A percentile compares a stretch with the other conserved stretches of the same genome.
These are phyloP conservation scores for Mirza zaza DNA, from an alignment of 2,113 vertebrate species.

Conservation along the genomic window DNA sequence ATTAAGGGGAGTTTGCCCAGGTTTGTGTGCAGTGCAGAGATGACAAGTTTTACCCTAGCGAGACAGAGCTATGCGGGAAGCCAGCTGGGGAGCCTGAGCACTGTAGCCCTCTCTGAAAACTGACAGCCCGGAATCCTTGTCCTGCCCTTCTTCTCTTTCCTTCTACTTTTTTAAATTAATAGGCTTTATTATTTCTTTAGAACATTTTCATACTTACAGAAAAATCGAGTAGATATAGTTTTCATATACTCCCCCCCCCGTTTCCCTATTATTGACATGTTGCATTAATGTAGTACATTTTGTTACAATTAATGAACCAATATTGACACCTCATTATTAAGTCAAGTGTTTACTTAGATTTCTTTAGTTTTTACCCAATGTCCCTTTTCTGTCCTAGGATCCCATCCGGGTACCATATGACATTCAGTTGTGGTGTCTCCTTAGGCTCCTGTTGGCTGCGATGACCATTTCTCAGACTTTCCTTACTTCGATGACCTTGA, in stretches of 20 bases:
- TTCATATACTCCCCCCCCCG: accelerated
- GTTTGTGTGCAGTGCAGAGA: background rate
- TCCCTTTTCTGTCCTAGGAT: background rate
- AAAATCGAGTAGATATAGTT: background rate
- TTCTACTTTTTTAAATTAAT: background rate
- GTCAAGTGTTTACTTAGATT: background rate
- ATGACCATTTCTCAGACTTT: background rate
- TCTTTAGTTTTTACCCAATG: background rate
- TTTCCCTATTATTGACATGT: background rate
- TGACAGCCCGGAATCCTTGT: background rate
- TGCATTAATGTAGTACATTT: background rate
- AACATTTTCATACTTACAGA: background rate
- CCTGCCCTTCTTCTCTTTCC: background rate
- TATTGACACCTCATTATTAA: background rate
- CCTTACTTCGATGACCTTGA: background rate
- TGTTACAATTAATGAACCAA: background rate
- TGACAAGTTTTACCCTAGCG: background rate
- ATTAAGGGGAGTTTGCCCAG: background rate
- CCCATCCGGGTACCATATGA: background rate
- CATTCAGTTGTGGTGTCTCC: background rate
- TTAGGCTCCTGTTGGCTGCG: background rate
- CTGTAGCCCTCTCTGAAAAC: background rate
- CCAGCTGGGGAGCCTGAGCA: background rate
- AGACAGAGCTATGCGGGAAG: background rate
- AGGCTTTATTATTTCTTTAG: background rate